Percentiles rank a stretch among this genome's conserved stretches.
These are phyloP conservation scores for Oligia strigilis DNA, from an alignment of 2,888 invertebrate species.

Conservation along the genomic window DNA sequence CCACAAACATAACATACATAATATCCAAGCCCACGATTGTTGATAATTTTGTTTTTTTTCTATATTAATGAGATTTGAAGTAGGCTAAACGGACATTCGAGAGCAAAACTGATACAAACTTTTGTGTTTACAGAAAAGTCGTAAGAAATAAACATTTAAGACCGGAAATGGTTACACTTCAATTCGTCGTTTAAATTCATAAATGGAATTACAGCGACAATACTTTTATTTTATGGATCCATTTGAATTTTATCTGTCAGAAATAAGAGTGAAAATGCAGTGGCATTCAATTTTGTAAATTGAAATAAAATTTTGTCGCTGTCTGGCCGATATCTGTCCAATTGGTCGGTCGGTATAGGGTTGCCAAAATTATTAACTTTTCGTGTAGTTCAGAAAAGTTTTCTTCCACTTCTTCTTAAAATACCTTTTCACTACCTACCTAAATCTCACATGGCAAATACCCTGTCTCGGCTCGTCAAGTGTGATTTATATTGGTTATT, in stretches of 20 bases:
- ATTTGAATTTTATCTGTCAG: conserved; percentile 48
- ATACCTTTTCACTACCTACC: background rate
- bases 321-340: conserved; percentile 62
- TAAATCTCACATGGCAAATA: background rate
- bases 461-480: background rate
- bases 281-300: conserved; percentile 56
- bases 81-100: background rate
- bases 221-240: conserved; percentile 56
- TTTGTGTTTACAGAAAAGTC: background rate
- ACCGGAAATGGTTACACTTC: conserved; percentile 62
- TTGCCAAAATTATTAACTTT: conserved; percentile 24
- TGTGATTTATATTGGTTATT: background rate
- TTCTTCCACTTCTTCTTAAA: background rate
- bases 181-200: conserved; percentile 56
- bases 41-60: background rate
- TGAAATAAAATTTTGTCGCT: conserved; percentile 61
- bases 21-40: background rate
- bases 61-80: background rate
- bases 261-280: conserved; percentile 52
- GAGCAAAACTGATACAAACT: background rate
- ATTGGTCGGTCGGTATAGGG: conserved; percentile 44
- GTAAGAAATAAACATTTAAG: conserved; percentile 23
- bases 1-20: too few relatives aligned
- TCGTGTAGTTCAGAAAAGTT: background rate
- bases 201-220: conserved; percentile 58